Evolutionary conservation across 2,113 vertebrate species (phyloP), one percentile per base, ranked within the genome.

Genomic region (Silurus meridionalis): DNA sequence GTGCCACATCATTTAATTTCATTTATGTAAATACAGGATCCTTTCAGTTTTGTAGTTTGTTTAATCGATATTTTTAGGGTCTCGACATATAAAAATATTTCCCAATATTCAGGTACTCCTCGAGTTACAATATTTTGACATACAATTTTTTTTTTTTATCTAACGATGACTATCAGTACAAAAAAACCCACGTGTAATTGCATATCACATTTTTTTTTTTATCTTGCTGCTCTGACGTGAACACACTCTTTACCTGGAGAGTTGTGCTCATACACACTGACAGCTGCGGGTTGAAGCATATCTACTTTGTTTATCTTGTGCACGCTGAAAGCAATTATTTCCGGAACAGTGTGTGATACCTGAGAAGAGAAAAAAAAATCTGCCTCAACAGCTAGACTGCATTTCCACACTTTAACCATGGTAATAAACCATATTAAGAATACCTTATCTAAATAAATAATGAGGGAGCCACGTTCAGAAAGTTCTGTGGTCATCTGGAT

Each of bases 381-480:
- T 19, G 21, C 21, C 46, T 28, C 5, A n/a, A 50, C n/a, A 23
- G n/a, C 83, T 2, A 3, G 52, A 0, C 19, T 15, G 15, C 57
- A 83, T 50, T 50, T 4, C 3, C 48, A 23, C 14, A 7, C 3
- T 28, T 50, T 2, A 60, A 74, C n/a, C 15, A 2, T 61, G 11
- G 25, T 52, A 87, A 14, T 14, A 84, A 15, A 8, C 23, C 0
- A 2, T 0, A 7, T 19, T 58, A 28, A 8, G 8, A 8, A 7
- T 88, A 96, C 95, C 95, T 95, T 94, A 69, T 95, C 92, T 2
- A 96, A 80, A 90, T 96, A 96, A 64, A 96, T 91, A 90, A 96
- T 87, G 60, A 96, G 90, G 2, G 95, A 95, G 82, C 94, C 94
- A 75, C 89, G 92, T 0, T 90, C 89, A 0, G 91, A 89, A 6